Percentiles rank a stretch among this genome's conserved stretches.
phyloP scores from a whole-genome alignment of 2,113 vertebrate species.

The Nyctereutes procyonoides region DNA sequence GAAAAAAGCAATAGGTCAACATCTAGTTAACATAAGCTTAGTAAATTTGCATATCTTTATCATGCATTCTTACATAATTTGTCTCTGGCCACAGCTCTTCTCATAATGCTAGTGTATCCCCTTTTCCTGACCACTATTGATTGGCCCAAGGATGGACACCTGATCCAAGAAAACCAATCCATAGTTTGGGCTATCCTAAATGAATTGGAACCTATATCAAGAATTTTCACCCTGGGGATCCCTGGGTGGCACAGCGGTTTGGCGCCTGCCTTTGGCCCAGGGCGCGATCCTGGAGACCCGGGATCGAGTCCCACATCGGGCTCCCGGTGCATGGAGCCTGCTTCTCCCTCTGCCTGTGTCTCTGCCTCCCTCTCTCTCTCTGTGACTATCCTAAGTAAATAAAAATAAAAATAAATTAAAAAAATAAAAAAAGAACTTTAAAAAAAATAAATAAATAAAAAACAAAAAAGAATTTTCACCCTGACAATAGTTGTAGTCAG shows the following conservation, averaged over 20 bases:
- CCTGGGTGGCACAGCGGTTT: too few relatives aligned
- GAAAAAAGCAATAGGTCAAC: background rate
- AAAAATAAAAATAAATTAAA: too few relatives aligned
- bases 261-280: too few relatives aligned
- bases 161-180: background rate
- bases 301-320: too few relatives aligned
- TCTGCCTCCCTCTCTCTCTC: too few relatives aligned
- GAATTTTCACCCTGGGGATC: background rate
- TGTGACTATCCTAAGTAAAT: too few relatives aligned
- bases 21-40: background rate
- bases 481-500: background rate
- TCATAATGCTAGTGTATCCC: background rate
- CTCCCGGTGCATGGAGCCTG: too few relatives aligned
- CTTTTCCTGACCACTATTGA: background rate
- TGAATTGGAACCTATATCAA: background rate
- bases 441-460: too few relatives aligned
- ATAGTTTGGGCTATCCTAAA: background rate
- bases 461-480: slow-evolving; percentile 20
- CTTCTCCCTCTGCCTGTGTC: too few relatives aligned
- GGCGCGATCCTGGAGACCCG: too few relatives aligned
- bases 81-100: background rate
- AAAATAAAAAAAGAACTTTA: too few relatives aligned
- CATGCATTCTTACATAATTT: background rate
- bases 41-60: background rate
- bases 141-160: background rate